Conservation (phyloP, 2,797 vertebrate genomes). For the Rhincodon typus region DNA sequence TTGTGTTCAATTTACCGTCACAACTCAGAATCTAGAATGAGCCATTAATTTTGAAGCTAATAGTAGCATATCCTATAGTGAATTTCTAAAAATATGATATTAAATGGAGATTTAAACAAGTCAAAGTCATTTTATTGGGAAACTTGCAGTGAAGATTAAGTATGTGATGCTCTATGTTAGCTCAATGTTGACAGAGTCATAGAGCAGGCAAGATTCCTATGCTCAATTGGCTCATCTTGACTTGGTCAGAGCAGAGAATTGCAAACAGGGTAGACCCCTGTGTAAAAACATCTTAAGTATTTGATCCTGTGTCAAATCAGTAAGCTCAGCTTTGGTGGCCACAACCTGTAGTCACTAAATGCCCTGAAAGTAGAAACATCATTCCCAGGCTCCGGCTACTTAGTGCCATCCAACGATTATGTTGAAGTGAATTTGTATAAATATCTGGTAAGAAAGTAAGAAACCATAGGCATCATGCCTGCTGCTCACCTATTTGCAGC, state of each 20-base stretch:
- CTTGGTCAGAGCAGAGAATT: background rate
- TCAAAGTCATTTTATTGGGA: background rate
- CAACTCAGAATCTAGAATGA: background rate
- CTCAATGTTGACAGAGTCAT: background rate
- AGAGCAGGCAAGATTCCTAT: background rate
- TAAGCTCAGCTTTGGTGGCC: background rate
- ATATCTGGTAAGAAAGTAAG: background rate
- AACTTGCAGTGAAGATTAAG: background rate
- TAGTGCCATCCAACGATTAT: background rate
- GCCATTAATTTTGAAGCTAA: conserved; percentile 1
- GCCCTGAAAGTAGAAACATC: background rate
- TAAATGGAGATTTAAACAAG: background rate
- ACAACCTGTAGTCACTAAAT: background rate
- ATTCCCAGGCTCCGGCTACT: background rate
- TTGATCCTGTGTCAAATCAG: background rate
- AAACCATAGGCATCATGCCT: background rate
- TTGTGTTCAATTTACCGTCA: background rate
- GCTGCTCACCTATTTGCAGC: background rate
- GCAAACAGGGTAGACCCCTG: no score
- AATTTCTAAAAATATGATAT: background rate
- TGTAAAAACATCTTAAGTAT: background rate
- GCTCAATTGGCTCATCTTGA: background rate
- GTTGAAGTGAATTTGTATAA: background rate
- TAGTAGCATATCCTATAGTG: background rate
- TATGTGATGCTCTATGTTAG: background rate